Percentiles rank a stretch among this genome's conserved stretches.
phyloP scores from a whole-genome alignment of 2,797 vertebrate genomes.

The Coregonus suidteri region DNA sequence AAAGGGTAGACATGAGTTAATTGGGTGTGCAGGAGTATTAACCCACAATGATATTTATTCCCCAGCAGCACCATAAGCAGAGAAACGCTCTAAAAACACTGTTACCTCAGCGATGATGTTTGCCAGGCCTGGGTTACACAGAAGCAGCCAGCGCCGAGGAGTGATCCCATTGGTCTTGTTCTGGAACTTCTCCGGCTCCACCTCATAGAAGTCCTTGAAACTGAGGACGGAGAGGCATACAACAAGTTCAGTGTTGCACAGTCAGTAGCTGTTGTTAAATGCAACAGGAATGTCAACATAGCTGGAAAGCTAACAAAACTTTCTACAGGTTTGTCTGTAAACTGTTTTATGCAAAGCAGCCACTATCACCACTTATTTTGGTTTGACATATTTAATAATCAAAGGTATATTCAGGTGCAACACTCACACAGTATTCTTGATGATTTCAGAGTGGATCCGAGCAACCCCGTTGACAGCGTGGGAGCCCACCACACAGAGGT shows the following conservation, averaged over 20 bases:
- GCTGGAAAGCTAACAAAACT: background rate
- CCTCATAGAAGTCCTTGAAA: slow-evolving; percentile 86
- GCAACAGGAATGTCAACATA: background rate
- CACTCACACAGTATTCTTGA: slow-evolving; percentile 84
- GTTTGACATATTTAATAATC: background rate
- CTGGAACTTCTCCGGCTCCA: slow-evolving; percentile 87
- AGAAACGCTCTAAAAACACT: background rate
- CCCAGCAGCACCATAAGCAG: background rate
- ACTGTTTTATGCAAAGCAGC: background rate
- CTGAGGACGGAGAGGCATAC: slow-evolving; percentile 48
- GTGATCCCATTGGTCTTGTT: slow-evolving; percentile 92
- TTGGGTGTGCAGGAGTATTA: background rate
- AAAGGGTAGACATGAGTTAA: background rate
- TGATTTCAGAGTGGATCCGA: slow-evolving; percentile 82
- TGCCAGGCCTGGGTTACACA: slow-evolving; percentile 86
- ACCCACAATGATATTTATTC: background rate
- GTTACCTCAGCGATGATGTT: slow-evolving; percentile 84
- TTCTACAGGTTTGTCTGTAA: background rate
- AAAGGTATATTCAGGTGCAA: background rate
- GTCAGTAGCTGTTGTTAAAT: background rate
- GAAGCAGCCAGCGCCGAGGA: slow-evolving; percentile 85
- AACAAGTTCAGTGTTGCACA: background rate
- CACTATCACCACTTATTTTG: background rate
- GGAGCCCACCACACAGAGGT: slow-evolving; percentile 85
- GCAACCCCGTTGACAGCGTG: slow-evolving; percentile 83